Base-by-base conservation (phyloP, 2,888 invertebrate genomes). In the Alviniconcha strummeri region DNA sequence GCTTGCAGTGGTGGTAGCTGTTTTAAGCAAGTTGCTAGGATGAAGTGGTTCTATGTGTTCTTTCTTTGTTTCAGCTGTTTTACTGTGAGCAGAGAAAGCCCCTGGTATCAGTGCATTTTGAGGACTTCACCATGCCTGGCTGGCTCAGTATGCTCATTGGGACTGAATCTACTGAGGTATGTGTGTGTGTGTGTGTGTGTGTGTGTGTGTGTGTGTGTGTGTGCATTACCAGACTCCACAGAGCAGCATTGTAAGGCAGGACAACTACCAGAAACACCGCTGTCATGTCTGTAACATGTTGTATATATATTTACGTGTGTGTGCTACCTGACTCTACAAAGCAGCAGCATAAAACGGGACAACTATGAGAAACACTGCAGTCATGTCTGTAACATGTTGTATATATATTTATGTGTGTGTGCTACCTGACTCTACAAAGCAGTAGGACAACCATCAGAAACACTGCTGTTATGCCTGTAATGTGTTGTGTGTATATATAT, bases 41-140 rank as follows among this genome's bases (percentile, higher is more conserved):
- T 36, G 36, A 36, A 36, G 36, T 36, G 36, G 36, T 36, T 36
- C 36, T 36, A 67, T 54, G 11, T 55, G 69, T 56, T 81, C 15
- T 84, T 52, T 82, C n/a, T 82, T 15, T 85, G 76, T 86, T 86
- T 0, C 90, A 94, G 93, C 91, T 93, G 56, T 94, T 91, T 86
- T 94, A 94, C 88, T 94, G 94, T 91, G 94, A 94, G 88, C 93
- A 94, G 82, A 90, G 94, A 81, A 94, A 94, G 88, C 88, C 90
- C 77, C 87, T 93, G 71, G 90, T 94, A 56, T 90, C 93, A 6
- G 86, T 94, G 54, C 88, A 89, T 75, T 91, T 86, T 85, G 93
- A 93, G 83, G 90, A 91, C 36, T 90, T 93, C 84, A 81, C 83
- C 36, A 91, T 93, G 89, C 93, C 93, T 8, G 88, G 90, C 71